Conservation (phyloP, 2,888 invertebrate species). For the Furcula furcula region DNA sequence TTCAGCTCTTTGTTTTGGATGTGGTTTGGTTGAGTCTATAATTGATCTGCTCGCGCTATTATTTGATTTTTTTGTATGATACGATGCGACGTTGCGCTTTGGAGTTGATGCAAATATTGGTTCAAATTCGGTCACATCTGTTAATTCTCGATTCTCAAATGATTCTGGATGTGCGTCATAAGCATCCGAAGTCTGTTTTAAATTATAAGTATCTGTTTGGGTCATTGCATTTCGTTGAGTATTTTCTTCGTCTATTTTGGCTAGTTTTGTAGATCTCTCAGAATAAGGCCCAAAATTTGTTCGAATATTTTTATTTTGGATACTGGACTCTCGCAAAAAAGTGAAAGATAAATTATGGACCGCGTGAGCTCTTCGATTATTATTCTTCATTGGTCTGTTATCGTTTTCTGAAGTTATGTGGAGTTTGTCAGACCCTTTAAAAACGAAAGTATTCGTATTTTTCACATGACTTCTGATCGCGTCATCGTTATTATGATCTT, state of each 20-base stretch:
- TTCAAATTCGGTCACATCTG: conserved; percentile 33
- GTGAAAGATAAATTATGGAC: conserved; percentile 32
- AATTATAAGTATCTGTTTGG: background rate
- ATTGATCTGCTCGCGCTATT: conserved; percentile 2
- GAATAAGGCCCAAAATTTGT: background rate
- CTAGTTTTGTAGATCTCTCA: conserved; percentile 4
- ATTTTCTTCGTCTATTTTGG: too few species aligned
- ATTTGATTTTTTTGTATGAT: conserved; percentile 6
- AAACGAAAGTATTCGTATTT: too few species aligned
- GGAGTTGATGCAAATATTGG: conserved; percentile 56
- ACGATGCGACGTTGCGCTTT: conserved; percentile 19
- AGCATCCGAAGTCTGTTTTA: background rate
- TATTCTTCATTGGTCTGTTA: conserved; percentile 2
- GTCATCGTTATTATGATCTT: background rate
- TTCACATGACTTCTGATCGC: too few species aligned
- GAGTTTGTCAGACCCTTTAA: too few species aligned
- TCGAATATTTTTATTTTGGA: conserved; percentile 8
- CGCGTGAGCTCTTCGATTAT: conserved; percentile 5
- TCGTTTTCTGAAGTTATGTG: conserved; percentile 1
- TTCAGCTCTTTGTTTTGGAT: background rate
- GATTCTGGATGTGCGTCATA: background rate
- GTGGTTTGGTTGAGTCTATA: background rate
- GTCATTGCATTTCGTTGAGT: background rate
- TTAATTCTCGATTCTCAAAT: conserved; percentile 3
- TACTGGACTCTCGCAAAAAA: conserved; percentile 34